phyloP scores from a whole-genome alignment of 2,888 invertebrate species.

The Parapristionchus giblindavisi region DNA sequence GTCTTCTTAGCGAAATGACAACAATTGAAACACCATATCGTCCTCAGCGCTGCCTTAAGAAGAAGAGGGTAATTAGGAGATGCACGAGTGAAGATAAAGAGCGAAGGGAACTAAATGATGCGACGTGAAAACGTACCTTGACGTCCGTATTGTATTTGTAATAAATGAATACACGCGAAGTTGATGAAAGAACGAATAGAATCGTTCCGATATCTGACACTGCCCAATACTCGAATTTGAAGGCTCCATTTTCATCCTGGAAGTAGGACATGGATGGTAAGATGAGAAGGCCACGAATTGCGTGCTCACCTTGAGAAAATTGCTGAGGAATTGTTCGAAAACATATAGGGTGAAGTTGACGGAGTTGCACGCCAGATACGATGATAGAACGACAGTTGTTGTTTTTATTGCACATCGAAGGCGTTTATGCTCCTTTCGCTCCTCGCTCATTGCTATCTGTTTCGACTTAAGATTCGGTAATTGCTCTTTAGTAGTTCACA shows the following conservation, averaged over 20 bases:
- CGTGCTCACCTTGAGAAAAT: constrained; percentile 41
- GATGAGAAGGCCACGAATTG: background rate
- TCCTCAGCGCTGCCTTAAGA: no score
- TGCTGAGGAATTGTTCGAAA: constrained; percentile 49
- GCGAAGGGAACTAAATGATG: no score
- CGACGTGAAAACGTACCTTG: constrained; percentile 41
- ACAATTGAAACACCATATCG: no score
- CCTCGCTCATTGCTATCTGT: constrained; percentile 35
- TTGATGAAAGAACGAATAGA: constrained; percentile 54
- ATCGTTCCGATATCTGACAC: constrained; percentile 53
- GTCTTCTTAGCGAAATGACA: no score
- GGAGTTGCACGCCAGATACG: constrained; percentile 58
- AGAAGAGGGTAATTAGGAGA: no score
- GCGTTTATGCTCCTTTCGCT: constrained; percentile 41
- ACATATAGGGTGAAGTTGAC: constrained; percentile 54
- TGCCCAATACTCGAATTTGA: constrained; percentile 50
- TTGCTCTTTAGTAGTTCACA: no score
- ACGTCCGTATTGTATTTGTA: constrained; percentile 59
- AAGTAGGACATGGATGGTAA: constrained; percentile 31
- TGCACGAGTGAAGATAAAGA: no score
- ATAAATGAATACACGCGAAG: constrained; percentile 58
- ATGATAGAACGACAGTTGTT: constrained; percentile 54
- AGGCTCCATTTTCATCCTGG: constrained; percentile 47
- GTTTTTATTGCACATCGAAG: constrained; percentile 56
- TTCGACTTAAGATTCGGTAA: constrained; percentile 17